phyloP scores from a whole-genome alignment of 1,140 invertebrate species.

The Vanessa tameamea region DNA sequence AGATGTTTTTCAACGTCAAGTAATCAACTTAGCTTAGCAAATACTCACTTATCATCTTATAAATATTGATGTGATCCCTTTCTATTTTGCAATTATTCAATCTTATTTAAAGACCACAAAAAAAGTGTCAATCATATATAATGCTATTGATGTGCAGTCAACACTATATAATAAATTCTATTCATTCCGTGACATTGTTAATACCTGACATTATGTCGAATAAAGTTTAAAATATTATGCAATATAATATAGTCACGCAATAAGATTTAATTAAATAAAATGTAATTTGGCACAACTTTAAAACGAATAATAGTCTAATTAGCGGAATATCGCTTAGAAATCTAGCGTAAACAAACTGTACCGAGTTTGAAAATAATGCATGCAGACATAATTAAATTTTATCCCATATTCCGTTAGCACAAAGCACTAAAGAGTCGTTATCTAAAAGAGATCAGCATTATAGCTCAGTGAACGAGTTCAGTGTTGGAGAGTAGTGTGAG shows the following conservation, averaged over 20 bases:
- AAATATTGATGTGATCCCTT: conserved; percentile 41
- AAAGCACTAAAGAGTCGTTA: conserved; percentile 10
- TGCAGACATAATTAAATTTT: conserved; percentile 13
- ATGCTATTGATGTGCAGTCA: conserved; percentile 36
- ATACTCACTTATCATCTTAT: conserved; percentile 4
- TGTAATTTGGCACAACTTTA: neutral
- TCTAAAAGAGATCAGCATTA: conserved; percentile 14
- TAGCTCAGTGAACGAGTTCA: conserved; percentile 2
- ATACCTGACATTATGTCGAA: conserved; percentile 9
- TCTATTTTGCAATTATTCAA: conserved; percentile 51
- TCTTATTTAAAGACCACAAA: conserved; percentile 40
- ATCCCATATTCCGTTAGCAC: conserved; percentile 17
- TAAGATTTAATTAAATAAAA: conserved; percentile 24
- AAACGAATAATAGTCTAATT: conserved; percentile 14
- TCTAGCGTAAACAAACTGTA: conserved; percentile 20
- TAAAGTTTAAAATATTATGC: neutral
- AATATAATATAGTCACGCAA: conserved; percentile 14
- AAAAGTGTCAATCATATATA: conserved; percentile 50
- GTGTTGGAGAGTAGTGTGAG: conserved; percentile 17
- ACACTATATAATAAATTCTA: conserved; percentile 9
- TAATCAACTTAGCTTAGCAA: neutral
- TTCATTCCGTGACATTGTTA: conserved; percentile 25
- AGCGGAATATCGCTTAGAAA: conserved; percentile 18
- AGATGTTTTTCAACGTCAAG: too few relatives aligned
- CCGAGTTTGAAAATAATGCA: conserved; percentile 12